A percentile compares a stretch with the other conserved stretches of the same genome.
These are phyloP conservation scores for Lycaena phlaeas DNA, from an alignment of 2,888 invertebrate genomes.

Conservation along the genomic window DNA sequence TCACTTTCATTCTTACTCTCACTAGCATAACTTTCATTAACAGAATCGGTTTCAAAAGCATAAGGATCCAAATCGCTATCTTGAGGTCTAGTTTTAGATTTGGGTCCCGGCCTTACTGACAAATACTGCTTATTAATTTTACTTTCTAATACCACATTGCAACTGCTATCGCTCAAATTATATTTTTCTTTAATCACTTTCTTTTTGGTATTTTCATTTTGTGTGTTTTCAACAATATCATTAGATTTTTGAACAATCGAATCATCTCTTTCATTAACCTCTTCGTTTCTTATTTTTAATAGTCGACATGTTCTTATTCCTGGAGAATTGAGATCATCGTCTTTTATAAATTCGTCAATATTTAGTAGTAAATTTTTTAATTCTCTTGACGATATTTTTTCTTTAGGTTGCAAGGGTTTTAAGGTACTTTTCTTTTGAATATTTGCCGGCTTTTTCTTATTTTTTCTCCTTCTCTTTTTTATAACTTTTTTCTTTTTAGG, in stretches of 20 bases:
- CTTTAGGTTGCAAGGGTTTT: constrained; percentile 24
- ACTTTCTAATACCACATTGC: constrained; percentile 11
- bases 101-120: constrained; percentile 35
- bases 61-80: constrained; percentile 40
- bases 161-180: constrained; percentile 16
- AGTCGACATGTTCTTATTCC: constrained; percentile 78
- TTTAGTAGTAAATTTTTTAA: constrained; percentile 78
- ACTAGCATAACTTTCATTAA: constrained; percentile 33
- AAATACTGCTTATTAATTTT: constrained; percentile 17
- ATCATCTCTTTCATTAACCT: constrained; percentile 28
- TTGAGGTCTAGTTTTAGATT: constrained; percentile 40
- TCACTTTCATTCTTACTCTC: constrained; percentile 28
- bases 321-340: constrained; percentile 73
- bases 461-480: constrained; percentile 7
- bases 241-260: constrained; percentile 37
- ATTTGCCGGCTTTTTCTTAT: constrained; percentile 12
- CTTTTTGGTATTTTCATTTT: constrained; percentile 21
- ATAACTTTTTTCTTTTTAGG: constrained; percentile 12
- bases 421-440: constrained; percentile 11
- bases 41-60: constrained; percentile 47
- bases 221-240: constrained; percentile 21
- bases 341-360: constrained; percentile 79
- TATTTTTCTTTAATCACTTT: constrained; percentile 33
- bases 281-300: constrained; percentile 62
- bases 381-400: constrained; percentile 54